Evolutionary conservation across 2,113 vertebrate species (phyloP), one percentile per base, ranked within the genome.

Genomic region (Chamaetylas fuelleborni): DNA sequence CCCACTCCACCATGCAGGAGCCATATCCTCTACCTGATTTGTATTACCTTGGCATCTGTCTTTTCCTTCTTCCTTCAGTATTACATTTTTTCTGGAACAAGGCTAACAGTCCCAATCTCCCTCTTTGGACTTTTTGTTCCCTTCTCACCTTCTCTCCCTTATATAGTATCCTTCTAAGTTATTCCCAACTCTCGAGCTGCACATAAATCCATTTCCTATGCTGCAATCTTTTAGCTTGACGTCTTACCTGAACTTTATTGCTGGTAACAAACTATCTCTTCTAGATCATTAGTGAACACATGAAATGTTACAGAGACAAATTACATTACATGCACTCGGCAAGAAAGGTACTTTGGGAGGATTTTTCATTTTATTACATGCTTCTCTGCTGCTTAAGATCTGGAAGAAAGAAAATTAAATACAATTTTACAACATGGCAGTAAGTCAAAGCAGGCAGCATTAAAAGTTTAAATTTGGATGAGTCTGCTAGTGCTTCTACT

Each of bases 301-400:
- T 53, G 56, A 95, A 89, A 92, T 91, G 78, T 84, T 89, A 83
- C 48, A 84, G 20, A 73, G 47, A 66, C 64, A 89, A 67, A 89
- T 89, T 78, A 73, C 14, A 40, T 89, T 73, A 70, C 43, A 29
- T 42, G 43, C 1, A 1, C 48, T 88, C 29, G 2, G 17, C 69
- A 84, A 50, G 64, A 81, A 73, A 89, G 67, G 31, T 56, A 43
- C 58, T 95, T 93, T 76, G 76, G 73, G 76, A 92, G 45, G 48
- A 29, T 65, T 95, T 92, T 86, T 15, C 26, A 13, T 84, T 92
- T 94, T 62, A 62, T 88, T 91, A 42, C 43, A 18, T 56, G 43
- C 64, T 83, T 84, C 73, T 78, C 33, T 70, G 57, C 69, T 87
- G 58, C 47, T 67, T 51, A 84, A 87, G 61, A 47, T 62, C 69